Evolutionary conservation across 2,113 vertebrate genomes (phyloP), one percentile per base, ranked within the genome.

Genomic region (Neolamprologus cancellatus): DNA sequence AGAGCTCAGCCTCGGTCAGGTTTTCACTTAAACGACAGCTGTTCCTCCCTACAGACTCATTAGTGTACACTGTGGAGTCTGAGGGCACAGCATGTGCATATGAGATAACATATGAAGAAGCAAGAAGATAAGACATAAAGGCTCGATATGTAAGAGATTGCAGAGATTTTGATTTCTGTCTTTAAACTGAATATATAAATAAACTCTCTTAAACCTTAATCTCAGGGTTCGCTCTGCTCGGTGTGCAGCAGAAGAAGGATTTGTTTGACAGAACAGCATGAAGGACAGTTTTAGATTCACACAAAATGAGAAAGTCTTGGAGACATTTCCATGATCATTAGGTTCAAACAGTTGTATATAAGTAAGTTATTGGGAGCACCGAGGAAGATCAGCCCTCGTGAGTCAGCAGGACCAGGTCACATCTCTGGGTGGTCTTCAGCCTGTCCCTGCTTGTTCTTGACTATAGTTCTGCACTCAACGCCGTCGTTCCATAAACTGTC

Each of bases 31-130:
- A 87, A 94, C 91, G 87, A 83, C 92, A 93, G 94, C 92, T 93
- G 83, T 86, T 85, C 54, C 59, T 94, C 95, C 88, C 88, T 76
- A 25, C 90, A 95, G 93, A 89, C 96, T 95, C 94, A 95, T 96
- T 96, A 94, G 90, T 74, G 52, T 89, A 84, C 55, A 61, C 78
- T 61, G 59, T 85, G 84, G 52, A 82, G 84, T 88, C 88, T 90
- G 69, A 88, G 81, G 86, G 41, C 84, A 82, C 78, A 84, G 55
- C 76, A 88, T 88, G 78, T 83, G 87, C 94, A 83, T 61, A 83
- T 92, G n/a, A n/a, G n/a, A n/a, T n/a, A n/a, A n/a, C n/a, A n/a
- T n/a, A n/a, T n/a, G n/a, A n/a, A n/a, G n/a, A n/a, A n/a, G 86
- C 90, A 92, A 79, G 85, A 85, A 92, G 83, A 78, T 61, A 20